Conservation (phyloP, 1,140 invertebrate species). For the Caenorhabditis inopinata region DNA sequence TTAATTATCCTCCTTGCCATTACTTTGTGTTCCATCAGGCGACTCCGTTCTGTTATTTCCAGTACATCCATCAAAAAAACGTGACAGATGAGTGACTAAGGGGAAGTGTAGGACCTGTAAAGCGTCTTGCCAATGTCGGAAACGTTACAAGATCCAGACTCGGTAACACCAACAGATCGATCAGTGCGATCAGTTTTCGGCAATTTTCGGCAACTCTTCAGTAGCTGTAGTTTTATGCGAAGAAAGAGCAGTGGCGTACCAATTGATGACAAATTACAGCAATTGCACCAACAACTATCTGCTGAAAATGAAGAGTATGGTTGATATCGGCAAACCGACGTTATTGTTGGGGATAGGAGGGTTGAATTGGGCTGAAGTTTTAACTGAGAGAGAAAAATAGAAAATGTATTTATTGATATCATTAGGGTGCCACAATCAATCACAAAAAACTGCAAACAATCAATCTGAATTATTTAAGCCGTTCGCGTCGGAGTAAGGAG, state of each 20-base stretch:
- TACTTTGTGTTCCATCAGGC: no score
- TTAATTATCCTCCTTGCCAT: not conserved
- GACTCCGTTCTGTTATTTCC: not conserved
- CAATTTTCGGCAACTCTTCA: conserved; percentile 42
- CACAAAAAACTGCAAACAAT: not conserved
- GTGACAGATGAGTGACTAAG: not conserved
- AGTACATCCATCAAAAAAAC: not conserved
- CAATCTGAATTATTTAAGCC: not conserved
- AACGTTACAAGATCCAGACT: conserved; percentile 4
- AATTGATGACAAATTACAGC: not conserved
- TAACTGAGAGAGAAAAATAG: no score
- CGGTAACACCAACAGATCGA: not conserved
- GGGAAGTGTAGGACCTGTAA: not conserved
- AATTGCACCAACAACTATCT: not conserved
- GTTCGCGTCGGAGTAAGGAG: conserved; percentile 19
- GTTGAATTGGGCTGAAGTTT: no score
- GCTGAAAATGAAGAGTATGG: conserved; percentile 9
- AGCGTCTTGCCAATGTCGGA: conserved; percentile 1
- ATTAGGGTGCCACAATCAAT: no score
- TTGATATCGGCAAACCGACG: no score
- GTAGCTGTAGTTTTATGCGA: conserved; percentile 44
- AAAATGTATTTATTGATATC: no score
- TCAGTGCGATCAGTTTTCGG: conserved; percentile 37
- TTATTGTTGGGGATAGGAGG: no score
- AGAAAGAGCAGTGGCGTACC: conserved; percentile 32